Evolutionary conservation across 2,888 invertebrate genomes (phyloP), one percentile per base, ranked within the genome.

Genomic region (Mylabris sibirica): DNA sequence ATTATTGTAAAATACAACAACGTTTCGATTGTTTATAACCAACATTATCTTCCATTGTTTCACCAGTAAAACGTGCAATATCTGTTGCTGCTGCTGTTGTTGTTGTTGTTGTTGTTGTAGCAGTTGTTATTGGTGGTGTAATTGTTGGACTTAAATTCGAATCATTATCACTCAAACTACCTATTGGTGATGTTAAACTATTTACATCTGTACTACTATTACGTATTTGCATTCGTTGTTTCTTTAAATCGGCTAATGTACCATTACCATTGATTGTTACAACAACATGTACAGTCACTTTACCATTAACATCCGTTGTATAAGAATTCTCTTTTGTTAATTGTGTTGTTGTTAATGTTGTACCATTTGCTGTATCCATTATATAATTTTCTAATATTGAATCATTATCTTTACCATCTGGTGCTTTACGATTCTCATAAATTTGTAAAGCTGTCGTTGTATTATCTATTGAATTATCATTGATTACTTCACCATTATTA

Each of bases 181-280:
- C 86, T 78, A 86, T 66, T 79, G 80, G 79, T 24, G 83, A 81
- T 6, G 79, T 76, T 49, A 85, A 72, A 74, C 80, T 82, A 75
- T 77, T 82, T 57, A 83, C 83, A 74, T 85, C 85, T 0, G 88
- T 88, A 73, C 87, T 89, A 66, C 89, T 90, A 81, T 91, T 91
- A 78, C 95, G 88, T 78, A 92, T 94, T 80, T 94, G 93, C 72
- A 95, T 91, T 74, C 97, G 89, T 83, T 97, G 96, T 84, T 96
- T 96, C 87, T 98, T 98, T 84, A 97, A 87, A 85, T 97, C 97
- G 65, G 97, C 93, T 78, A 98, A 88, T 63, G 97, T 97, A 84
- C 90, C 90, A 75, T 84, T 85, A 79, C 91, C 91, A 83, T 92
- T 92, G 82, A 94, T 95, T 87, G 93, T 91, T 86, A 94, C 93